These are phyloP conservation scores for Pontoporia blainvillei DNA, from an alignment of 2,113 vertebrate species.

Conservation along the genomic window DNA sequence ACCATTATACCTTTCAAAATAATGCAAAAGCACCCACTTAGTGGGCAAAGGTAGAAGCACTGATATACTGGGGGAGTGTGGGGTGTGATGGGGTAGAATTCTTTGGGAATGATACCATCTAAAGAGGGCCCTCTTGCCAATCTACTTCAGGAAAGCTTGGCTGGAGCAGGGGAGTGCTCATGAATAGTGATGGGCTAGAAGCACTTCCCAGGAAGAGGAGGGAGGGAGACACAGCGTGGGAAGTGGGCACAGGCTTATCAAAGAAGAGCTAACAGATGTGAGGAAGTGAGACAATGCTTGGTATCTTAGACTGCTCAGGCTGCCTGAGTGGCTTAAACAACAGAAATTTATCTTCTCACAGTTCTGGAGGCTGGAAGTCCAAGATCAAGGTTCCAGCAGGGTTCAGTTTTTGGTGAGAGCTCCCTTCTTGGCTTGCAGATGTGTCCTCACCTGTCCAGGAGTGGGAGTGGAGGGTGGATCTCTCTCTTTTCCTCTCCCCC, in stretches of 20 bases:
- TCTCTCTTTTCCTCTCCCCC: neutral
- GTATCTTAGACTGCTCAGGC: neutral
- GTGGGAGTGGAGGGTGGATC: too few relatives aligned
- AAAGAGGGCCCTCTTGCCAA: neutral
- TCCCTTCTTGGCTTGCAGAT: neutral
- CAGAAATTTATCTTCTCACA: neutral
- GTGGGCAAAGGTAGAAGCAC: neutral
- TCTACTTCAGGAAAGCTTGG: neutral
- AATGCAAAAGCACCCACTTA: constrained; percentile 4
- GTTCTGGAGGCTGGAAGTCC: neutral
- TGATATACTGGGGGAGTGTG: neutral
- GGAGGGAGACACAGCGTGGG: neutral
- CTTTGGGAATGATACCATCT: neutral
- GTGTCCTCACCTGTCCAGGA: neutral
- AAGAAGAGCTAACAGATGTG: constrained; percentile 2
- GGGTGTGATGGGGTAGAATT: neutral
- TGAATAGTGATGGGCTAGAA: neutral
- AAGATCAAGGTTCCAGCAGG: neutral
- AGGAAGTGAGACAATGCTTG: neutral
- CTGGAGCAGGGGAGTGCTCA: neutral
- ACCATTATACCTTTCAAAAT: neutral
- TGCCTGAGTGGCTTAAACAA: neutral
- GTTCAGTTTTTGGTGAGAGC: neutral
- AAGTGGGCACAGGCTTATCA: neutral
- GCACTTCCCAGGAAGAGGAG: neutral